These are phyloP conservation scores for Macquaria ambigua DNA, from an alignment of 2,113 vertebrate genomes.

Conservation along the genomic window DNA sequence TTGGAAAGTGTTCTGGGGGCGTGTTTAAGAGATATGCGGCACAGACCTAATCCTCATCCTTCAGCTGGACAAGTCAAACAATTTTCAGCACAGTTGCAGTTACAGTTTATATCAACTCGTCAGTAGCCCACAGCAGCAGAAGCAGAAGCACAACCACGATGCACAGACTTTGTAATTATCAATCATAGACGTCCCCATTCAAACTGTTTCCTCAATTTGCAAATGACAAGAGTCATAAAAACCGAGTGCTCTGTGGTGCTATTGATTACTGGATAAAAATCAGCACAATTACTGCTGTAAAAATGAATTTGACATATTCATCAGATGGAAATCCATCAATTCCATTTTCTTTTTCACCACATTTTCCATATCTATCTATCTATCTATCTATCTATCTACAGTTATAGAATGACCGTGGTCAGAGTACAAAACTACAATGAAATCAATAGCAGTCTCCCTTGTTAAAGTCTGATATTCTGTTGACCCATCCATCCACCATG, in stretches of 20 bases:
- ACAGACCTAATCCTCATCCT: neutral
- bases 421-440: too few relatives aligned
- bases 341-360: neutral
- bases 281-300: neutral
- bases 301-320: neutral
- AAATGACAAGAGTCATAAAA: conserved; percentile 22
- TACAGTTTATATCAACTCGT: conserved; percentile 20
- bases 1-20: neutral
- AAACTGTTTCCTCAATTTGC: conserved; percentile 31
- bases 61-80: conserved; percentile 28
- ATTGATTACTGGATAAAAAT: conserved; percentile 7
- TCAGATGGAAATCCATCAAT: neutral
- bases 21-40: conserved; percentile 4
- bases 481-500: neutral
- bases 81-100: conserved; percentile 19
- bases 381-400: neutral
- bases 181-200: conserved; percentile 49
- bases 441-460: neutral
- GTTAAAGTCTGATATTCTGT: neutral
- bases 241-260: neutral
- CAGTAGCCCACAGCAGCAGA: conserved; percentile 39
- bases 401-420: neutral
- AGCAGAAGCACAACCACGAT: conserved; percentile 27
- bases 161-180: conserved; percentile 41
- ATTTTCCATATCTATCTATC: neutral